These are phyloP conservation scores for Lepidurus apus DNA, from an alignment of 1,140 invertebrate species.

Conservation along the genomic window DNA sequence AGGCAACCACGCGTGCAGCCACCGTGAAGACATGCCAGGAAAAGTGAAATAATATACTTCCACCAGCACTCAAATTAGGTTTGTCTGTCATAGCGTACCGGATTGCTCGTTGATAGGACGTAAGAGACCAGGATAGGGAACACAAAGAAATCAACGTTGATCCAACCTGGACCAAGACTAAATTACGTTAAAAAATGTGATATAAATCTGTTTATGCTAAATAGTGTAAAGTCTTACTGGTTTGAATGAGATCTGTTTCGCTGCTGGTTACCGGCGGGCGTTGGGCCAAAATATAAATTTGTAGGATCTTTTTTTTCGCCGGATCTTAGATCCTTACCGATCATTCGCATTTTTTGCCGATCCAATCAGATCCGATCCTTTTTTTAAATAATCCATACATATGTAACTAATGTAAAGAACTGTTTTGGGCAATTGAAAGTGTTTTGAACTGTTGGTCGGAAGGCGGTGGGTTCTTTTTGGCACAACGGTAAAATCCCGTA, in stretches of 20 bases:
- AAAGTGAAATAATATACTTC: constrained; percentile 45
- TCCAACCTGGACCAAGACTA: constrained; percentile 39
- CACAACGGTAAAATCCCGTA: too few relatives aligned
- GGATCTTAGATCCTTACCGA: too few relatives aligned
- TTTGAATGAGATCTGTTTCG: constrained; percentile 32
- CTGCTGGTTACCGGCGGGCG: constrained; percentile 34
- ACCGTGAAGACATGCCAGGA: constrained; percentile 47
- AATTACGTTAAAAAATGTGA: constrained; percentile 23
- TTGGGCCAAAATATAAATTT: constrained; percentile 46
- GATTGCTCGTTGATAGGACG: constrained; percentile 49
- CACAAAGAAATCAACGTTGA: constrained; percentile 43
- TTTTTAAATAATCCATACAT: too few relatives aligned
- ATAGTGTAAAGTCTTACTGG: constrained; percentile 23
- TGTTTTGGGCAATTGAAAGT: too few relatives aligned
- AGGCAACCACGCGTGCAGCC: constrained; percentile 45
- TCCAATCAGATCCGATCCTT: too few relatives aligned
- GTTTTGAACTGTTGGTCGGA: too few relatives aligned
- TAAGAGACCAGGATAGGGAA: constrained; percentile 47
- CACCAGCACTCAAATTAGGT: constrained; percentile 42
- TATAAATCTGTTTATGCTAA: neutral
- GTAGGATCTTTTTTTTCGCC: too few relatives aligned
- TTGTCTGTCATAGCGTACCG: constrained; percentile 46
- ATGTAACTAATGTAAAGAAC: too few relatives aligned
- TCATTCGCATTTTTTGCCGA: too few relatives aligned
- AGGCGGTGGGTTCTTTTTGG: too few relatives aligned